phyloP scores from a whole-genome alignment of 2,113 vertebrate species.

The Girardinichthys multiradiatus region DNA sequence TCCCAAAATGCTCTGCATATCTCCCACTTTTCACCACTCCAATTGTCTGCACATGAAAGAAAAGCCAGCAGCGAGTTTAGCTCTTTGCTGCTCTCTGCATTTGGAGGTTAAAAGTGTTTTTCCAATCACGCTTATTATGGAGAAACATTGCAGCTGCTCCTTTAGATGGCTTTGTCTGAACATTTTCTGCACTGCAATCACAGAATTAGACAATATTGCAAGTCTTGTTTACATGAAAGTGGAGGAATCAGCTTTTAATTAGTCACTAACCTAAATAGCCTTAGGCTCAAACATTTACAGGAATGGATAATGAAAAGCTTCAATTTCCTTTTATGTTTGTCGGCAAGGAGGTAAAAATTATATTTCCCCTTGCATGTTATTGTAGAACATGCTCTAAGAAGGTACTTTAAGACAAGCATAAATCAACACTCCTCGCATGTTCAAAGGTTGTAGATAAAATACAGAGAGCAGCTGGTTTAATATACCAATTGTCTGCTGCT shows the following conservation, averaged over 20 bases:
- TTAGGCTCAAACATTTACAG: background rate
- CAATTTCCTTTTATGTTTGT: background rate
- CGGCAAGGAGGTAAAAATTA: background rate
- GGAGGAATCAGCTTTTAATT: background rate
- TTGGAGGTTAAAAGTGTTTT: slow-evolving; percentile 20
- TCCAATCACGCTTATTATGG: slow-evolving; percentile 26
- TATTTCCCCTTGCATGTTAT: background rate
- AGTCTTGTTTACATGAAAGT: slow-evolving; percentile 16
- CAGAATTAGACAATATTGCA: slow-evolving; percentile 6
- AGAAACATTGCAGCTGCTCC: slow-evolving; percentile 7
- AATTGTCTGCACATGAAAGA: background rate
- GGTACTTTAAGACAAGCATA: too few relatives aligned
- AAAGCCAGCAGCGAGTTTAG: accelerated
- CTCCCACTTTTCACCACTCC: slow-evolving; percentile 19
- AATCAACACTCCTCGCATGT: slow-evolving; percentile 11
- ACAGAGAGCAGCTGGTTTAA: slow-evolving; percentile 20
- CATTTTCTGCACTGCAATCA: background rate
- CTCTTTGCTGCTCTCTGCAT: slow-evolving; percentile 5
- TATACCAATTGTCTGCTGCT: background rate
- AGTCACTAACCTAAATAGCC: background rate
- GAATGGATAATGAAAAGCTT: slow-evolving; percentile 8
- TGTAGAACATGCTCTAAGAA: too few relatives aligned
- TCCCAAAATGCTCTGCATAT: slow-evolving; percentile 31
- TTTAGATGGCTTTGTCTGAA: background rate
- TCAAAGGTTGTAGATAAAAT: slow-evolving; percentile 43